Base-by-base conservation (phyloP, 2,888 invertebrate genomes). In the Lepidonotus clava region DNA sequence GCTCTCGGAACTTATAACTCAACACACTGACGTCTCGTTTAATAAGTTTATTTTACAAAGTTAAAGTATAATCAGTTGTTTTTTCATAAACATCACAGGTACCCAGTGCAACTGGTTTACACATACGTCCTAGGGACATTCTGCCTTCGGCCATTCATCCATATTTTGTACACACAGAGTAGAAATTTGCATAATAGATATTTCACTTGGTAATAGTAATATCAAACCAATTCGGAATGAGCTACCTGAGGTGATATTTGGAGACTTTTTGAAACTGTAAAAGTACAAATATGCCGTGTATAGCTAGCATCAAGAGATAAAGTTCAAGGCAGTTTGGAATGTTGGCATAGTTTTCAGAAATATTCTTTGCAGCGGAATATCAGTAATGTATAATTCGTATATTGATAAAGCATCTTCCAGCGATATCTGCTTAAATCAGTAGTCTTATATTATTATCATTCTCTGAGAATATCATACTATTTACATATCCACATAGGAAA, bases 401-500 rank as follows among this genome's bases (percentile, higher is more conserved):
- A 66, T 38, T n/a, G 61, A 61, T 71, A 2, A 36, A 21, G 6
- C 8, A 18, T 71, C 14, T 38, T 71, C 21, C 34, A 34, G 6
- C 34, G 5, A 66, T 66, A 34, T 66, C 5, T 66, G 8, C 18
- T 11, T 46, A 46, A 46, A 32, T 1, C 1, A 32, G 4, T 32
- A 4, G 6, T 6, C 6, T 66, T 66, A 5, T 71, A 34, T 71
- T 28, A 46, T 46, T 32, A 80, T 8, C 11, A 28, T 46, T 41
- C 18, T 80, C 46, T 46, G 1, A 46, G 11, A 4, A n/a, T 24
- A n/a, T 66, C 8, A 66, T 8, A 66, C 18, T 80, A 80, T 80
- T 38, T 41, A 41, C 51, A 80, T 80, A 51, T 80, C 21, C 8
- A 80, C 80, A 32, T 0, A 76, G 76, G 51, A 80, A 80, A 24